Evolutionary conservation across 2,888 invertebrate genomes (phyloP).

Genomic region (Ennomos fuscantarius): DNA sequence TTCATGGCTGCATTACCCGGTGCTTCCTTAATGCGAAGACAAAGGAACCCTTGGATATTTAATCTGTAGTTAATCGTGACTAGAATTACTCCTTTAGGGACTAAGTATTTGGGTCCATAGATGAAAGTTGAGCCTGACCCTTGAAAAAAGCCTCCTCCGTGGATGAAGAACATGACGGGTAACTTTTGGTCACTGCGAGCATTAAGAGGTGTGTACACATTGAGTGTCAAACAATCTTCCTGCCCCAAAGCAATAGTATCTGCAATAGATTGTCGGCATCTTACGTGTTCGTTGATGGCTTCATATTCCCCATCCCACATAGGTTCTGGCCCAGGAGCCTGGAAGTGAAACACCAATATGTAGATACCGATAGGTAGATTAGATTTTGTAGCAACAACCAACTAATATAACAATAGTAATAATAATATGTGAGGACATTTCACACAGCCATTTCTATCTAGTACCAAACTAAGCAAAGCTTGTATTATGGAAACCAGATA

Average conservation of each 20-base stretch:
- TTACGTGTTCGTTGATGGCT: constrained; percentile 62
- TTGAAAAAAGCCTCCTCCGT: constrained; percentile 71
- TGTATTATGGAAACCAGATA: no score
- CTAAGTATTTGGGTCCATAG: constrained; percentile 69
- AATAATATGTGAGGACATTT: no score
- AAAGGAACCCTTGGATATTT: constrained; percentile 68
- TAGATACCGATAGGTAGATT: no score
- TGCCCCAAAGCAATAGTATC: constrained; percentile 48
- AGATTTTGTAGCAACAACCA: no score
- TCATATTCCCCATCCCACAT: constrained; percentile 65
- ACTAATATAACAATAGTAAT: no score
- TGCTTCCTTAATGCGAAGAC: constrained; percentile 66
- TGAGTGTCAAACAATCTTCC: constrained; percentile 63
- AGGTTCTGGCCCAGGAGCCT: constrained; percentile 70
- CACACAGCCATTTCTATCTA: no score
- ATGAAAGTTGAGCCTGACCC: constrained; percentile 58
- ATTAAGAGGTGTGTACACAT: constrained; percentile 64
- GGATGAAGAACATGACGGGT: constrained; percentile 74
- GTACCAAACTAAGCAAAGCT: no score
- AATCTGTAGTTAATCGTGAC: constrained; percentile 72
- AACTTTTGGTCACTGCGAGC: constrained; percentile 40
- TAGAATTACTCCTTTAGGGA: constrained; percentile 64
- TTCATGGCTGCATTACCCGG: constrained; percentile 73
- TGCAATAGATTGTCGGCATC: constrained; percentile 58
- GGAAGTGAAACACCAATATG: constrained; percentile 33